Base-by-base conservation (phyloP, 1,140 invertebrate genomes). In the Lethrus apterus region DNA sequence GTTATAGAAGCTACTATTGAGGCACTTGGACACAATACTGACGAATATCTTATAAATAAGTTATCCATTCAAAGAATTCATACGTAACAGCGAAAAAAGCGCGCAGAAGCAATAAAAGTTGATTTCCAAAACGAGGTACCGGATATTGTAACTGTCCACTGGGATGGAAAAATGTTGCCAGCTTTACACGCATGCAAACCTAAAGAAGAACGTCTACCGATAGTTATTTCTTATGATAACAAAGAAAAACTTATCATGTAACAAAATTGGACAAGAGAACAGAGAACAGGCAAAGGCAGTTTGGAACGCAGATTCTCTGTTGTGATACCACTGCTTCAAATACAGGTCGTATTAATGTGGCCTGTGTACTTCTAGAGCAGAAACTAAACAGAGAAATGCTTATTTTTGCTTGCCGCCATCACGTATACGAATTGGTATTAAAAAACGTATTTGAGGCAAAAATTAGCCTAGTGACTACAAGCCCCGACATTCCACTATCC, bases 61-160 rank as follows among this genome's bases (percentile, higher is more conserved):
- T n/a, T n/a, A n/a, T n/a, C n/a, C n/a, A n/a, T n/a, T n/a, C n/a
- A n/a, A n/a, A n/a, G n/a, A n/a, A n/a, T n/a, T n/a, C n/a, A n/a
- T n/a, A n/a, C n/a, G n/a, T n/a, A n/a, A n/a, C n/a, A n/a, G n/a
- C n/a, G n/a, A n/a, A n/a, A n/a, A n/a, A n/a, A n/a, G 23, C 23
- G n/a, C n/a, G 23, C 38, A 29, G 30, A 52, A 41, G 26, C 43
- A 5, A 44, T 26, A 26, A 49, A 42, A 52, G 13, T 17, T 14
- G 45, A 52, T 33, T 52, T 52, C 17, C 31, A 55, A 43, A 52
- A 42, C 11, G 24, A 55, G 23, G 23, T 26, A 26, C n/a, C n/a
- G n/a, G n/a, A n/a, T n/a, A n/a, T n/a, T n/a, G n/a, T n/a, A n/a
- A n/a, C n/a, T n/a, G n/a, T n/a, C n/a, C n/a, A n/a, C 5, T 26